Base-by-base conservation (phyloP, 2,113 vertebrate species). In the Uropsilus gracilis region DNA sequence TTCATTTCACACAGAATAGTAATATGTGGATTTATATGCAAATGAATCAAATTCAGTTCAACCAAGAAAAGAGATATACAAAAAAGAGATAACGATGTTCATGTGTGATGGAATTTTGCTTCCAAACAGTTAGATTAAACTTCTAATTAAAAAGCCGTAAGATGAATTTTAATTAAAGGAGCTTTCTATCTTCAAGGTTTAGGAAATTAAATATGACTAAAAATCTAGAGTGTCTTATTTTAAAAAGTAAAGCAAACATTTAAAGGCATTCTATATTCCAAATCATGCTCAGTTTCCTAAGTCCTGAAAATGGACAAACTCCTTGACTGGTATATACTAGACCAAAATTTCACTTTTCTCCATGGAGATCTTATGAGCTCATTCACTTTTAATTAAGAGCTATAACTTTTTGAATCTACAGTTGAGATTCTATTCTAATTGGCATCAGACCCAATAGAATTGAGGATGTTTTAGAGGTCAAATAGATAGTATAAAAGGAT, bases 101-200 rank as follows among this genome's bases (percentile, higher is more conserved):
- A 75, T 85, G 2, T 63, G 11, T 96, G 37, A 83, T 64, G n/a
- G 94, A 73, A 82, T 73, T 89, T 92, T 75, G 42, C 57, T 84
- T 97, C 80, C 64, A 92, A 77, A 17, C 16, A 68, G 7, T 86
- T 85, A 57, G 26, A 84, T 61, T 91, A 34, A 73, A 17, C 91
- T 80, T 94, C 46, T 55, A 48, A 59, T 48, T 61, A 57, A 55
- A 71, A 90, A 46, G 61, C 18, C 30, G 22, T 28, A 24, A 53
- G 39, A 30, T 77, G 57, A 63, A 86, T 82, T 89, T 95, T 92
- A 68, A 87, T 84, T 22, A 55, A 80, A 82, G 3, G 20, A 82
- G 34, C 4, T 37, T 89, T 86, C 11, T 18, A 46, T 73, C 75
- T 72, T 53, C 22, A 72, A 8, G 6, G 48, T 78, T 71, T 95